These are phyloP conservation scores for Pseudomyrmex sp. DNA, from an alignment of 1,140 invertebrate genomes.

Conservation along the genomic window DNA sequence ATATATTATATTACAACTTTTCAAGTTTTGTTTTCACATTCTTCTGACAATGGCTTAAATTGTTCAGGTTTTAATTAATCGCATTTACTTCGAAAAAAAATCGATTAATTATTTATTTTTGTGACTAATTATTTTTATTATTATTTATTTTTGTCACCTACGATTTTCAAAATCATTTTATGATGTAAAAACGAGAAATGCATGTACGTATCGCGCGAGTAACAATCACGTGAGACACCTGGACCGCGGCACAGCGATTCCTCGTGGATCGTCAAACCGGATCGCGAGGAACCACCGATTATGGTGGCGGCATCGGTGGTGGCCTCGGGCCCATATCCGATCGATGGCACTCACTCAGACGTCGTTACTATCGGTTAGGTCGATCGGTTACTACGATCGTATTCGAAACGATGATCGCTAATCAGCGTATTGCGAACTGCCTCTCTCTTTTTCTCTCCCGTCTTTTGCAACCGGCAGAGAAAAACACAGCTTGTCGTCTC, in stretches of 20 bases:
- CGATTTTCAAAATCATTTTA: slow-evolving; percentile 6
- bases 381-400: slow-evolving; percentile 39
- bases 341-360: slow-evolving; percentile 44
- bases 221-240: slow-evolving; percentile 13
- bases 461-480: neutral
- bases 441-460: too few species aligned
- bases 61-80: too few species aligned
- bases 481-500: slow-evolving; percentile 41
- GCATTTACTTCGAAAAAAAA: too few species aligned
- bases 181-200: neutral
- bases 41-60: too few species aligned
- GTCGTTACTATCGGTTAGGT: slow-evolving; percentile 27
- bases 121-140: too few species aligned
- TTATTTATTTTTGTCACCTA: neutral
- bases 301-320: slow-evolving; percentile 5
- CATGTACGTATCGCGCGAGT: neutral
- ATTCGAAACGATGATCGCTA: slow-evolving; percentile 53
- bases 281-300: slow-evolving; percentile 45
- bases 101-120: neutral
- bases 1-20: too few species aligned
- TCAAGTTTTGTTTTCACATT: too few species aligned
- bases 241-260: neutral
- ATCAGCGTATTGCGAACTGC: slow-evolving; percentile 35
- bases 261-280: slow-evolving; percentile 8
- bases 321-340: slow-evolving; percentile 31